Percentiles rank a stretch among this genome's conserved stretches.
Conservation (phyloP, 1,140 invertebrate species). For the Cyphomyrmex costatus region DNA sequence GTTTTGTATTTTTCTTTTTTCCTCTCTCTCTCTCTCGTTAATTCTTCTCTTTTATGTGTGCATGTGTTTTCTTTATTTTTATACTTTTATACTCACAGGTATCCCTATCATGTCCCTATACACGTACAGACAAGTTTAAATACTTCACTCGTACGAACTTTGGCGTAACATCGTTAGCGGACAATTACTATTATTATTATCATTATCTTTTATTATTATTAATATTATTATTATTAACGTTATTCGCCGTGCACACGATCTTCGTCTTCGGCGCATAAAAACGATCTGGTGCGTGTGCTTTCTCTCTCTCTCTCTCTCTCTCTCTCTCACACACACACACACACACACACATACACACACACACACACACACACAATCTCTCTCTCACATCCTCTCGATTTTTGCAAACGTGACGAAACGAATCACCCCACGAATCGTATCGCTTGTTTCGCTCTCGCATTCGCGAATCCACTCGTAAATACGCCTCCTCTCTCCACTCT, state of each 20-base stretch:
- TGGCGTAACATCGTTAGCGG: slow-evolving; percentile 67
- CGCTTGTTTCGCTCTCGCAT: slow-evolving; percentile 16
- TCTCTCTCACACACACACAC: slow-evolving; percentile 5
- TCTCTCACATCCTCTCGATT: background rate
- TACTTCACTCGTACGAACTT: slow-evolving; percentile 71
- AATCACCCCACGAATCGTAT: background rate
- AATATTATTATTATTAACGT: slow-evolving; percentile 57
- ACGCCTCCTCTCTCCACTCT: slow-evolving; percentile 30
- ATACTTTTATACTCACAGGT: slow-evolving; percentile 60
- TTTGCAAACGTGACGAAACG: slow-evolving; percentile 14
- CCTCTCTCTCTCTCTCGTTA: slow-evolving; percentile 13
- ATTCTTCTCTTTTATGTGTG: background rate
- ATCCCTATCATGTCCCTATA: slow-evolving; percentile 61
- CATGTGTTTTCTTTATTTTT: background rate
- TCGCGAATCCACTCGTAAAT: slow-evolving; percentile 24
- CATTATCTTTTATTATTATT: slow-evolving; percentile 39
- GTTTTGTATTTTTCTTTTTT: slow-evolving; percentile 62
- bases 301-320: slow-evolving; percentile 19
- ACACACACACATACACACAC: background rate
- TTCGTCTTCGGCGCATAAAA: slow-evolving; percentile 42
- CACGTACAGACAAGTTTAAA: slow-evolving; percentile 62
- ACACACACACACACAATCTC: background rate
- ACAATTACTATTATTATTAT: slow-evolving; percentile 65
- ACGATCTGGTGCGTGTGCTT: slow-evolving; percentile 32
- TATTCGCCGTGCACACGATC: slow-evolving; percentile 54